Base-by-base conservation (phyloP, 2,888 invertebrate genomes). In the Taphrorychus bicolor region DNA sequence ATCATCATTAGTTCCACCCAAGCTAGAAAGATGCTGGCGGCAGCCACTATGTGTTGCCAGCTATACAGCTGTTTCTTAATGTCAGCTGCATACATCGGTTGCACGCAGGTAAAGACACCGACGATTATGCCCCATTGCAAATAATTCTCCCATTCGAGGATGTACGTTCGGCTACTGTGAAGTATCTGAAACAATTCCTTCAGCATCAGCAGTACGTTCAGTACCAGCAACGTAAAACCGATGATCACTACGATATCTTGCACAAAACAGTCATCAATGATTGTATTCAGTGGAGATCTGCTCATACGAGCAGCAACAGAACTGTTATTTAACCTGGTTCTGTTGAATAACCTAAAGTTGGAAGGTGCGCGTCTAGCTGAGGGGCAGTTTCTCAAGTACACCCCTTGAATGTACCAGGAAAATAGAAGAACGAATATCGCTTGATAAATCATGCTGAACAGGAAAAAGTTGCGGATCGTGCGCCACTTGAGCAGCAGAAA, bases 1-100 rank as follows among this genome's bases (percentile, higher is more conserved):
- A 94, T 87, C 87, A 93, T 90, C 92, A 94, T 92, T 14, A 93
- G 82, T 78, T 94, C 93, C 5, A 93, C 80, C 94, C 94, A 94
- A 41, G 91, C 89, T 58, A 93, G 83, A 69, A 94, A 88, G 75
- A 94, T 89, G 0, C 92, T 91, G 14, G 92, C 82, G 7, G 93
- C 93, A 0, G 92, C 93, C 0, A 91, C 85, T 75, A 93, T 93
- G 78, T 93, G 89, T 75, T 93, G 92, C 92, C 93, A 93, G 49
- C 85, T 80, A 0, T 86, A 74, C 1, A 81, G 74, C 49, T 78
- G 77, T 24, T 70, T 65, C 59, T 75, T 71, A 16, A 82, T 74
- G 19, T 75, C 73, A 52, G 73, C 75, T 1, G 73, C 71, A 7
- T 71, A 73, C 22, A 65, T 70, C 0, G 77, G 78, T 54, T 89